Base-by-base conservation (phyloP, 2,888 invertebrate genomes). In the Drosophila sordidula region DNA sequence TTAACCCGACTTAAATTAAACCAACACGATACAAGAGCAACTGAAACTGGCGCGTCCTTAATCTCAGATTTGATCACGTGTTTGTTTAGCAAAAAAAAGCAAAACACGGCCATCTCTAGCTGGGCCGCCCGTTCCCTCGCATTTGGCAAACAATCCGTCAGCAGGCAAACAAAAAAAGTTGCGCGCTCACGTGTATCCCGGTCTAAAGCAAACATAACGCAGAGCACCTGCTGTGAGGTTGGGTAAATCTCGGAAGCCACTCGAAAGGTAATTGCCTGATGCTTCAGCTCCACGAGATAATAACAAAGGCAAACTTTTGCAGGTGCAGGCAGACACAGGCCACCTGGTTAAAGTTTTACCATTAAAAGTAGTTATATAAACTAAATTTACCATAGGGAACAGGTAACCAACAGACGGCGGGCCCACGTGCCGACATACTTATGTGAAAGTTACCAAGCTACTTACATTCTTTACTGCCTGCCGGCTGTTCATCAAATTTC, bases 351-450 rank as follows among this genome's bases (percentile, higher is more conserved):
- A 85, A 85, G 76, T 85, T 85, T 87, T 78, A 71, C 87, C 85
- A 89, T 85, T 85, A 89, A 89, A 89, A 89, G 81, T 84, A 87
- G 77, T 89, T 83, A 84, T 72, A 84, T 74, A 83, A 89, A 87
- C 89, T 87, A 87, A 85, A 85, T 76, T 89, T 84, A 74, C 87
- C 75, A 68, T 67, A 46, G 87, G 84, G 84, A 87, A 61, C 46
- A 56, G 63, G 66, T 64, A 70, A 56, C 69, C 44, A 52, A 42
- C 6, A 41, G 25, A 29, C 26, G 12, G n/a, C 4, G 2, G 9
- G 34, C 2, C 22, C 38, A 54, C 38, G 45, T 45, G 39, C 25
- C 34, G 46, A 9, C 36, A 6, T 47, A 38, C 56, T 47, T 62
- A 46, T 32, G 56, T 42, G 3, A 64, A 83, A 83, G 80, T 74